phyloP scores from a whole-genome alignment of 2,113 vertebrate genomes.

The Pelusios castaneus region DNA sequence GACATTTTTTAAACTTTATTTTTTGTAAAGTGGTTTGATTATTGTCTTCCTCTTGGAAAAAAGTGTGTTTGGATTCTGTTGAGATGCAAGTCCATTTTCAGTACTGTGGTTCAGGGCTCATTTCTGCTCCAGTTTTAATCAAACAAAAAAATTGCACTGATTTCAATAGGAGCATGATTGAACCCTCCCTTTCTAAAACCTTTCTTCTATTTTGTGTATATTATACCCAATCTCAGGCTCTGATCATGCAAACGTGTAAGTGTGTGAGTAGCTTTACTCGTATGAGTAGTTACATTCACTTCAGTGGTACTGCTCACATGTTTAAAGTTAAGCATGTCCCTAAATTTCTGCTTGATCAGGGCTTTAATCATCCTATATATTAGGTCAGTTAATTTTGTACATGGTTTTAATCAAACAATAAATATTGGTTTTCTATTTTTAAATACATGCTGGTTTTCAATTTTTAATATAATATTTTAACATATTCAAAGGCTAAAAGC shows the following conservation, averaged over 20 bases:
- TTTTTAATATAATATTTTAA: too few species aligned
- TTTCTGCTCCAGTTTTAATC: background rate
- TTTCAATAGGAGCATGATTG: background rate
- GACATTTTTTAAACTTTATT: background rate
- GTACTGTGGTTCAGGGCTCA: fast-evolving
- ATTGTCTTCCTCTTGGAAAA: background rate
- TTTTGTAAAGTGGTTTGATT: background rate
- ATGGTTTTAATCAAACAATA: background rate
- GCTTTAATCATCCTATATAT: background rate
- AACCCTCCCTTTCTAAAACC: background rate
- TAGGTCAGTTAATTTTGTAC: fast-evolving
- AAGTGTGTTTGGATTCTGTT: background rate
- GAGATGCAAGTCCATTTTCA: fast-evolving
- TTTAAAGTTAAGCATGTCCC: fast-evolving
- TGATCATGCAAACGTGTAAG: fast-evolving
- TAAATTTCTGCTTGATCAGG: fast-evolving
- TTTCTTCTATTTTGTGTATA: background rate
- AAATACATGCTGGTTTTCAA: too few species aligned
- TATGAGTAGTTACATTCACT: background rate
- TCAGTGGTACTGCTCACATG: fast-evolving
- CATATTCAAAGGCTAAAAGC: fast-evolving
- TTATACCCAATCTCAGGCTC: fast-evolving
- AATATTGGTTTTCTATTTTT: background rate
- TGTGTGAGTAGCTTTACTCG: background rate
- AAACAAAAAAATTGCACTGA: background rate